Conservation (phyloP, 92 coral and sea anemone species). For the Pocillopora meandrina region DNA sequence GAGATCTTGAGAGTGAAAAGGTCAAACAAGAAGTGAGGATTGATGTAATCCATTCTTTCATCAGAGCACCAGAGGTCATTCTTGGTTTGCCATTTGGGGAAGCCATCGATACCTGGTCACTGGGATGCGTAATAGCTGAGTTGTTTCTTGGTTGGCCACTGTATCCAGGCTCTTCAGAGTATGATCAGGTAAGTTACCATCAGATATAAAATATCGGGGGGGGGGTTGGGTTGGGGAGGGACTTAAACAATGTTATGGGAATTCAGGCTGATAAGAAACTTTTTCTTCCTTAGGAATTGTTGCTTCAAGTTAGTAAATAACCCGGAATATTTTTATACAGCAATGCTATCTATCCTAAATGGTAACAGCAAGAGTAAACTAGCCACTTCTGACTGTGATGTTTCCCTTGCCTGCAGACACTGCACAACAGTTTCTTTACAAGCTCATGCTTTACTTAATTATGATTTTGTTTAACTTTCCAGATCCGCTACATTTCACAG, state of each 20-base stretch:
- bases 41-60: neutral
- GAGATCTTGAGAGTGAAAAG: too few species aligned
- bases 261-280: too few species aligned
- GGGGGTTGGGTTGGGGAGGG: neutral
- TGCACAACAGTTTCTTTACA: neutral
- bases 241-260: neutral
- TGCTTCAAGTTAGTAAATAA: too few species aligned
- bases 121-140: slow-evolving; percentile 98
- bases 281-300: too few species aligned
- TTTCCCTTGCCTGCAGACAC: too few species aligned
- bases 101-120: slow-evolving; percentile 96
- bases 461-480: slow-evolving; percentile 9
- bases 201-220: neutral
- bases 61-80: slow-evolving; percentile 98
- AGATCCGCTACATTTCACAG: slow-evolving; percentile 94
- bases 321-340: too few species aligned
- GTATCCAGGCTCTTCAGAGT: slow-evolving; percentile 98
- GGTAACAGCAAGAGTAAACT: too few species aligned
- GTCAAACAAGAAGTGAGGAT: neutral
- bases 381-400: too few species aligned
- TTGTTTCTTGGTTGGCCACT: slow-evolving; percentile 97
- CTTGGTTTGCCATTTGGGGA: slow-evolving; percentile 91
- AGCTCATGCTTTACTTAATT: neutral
- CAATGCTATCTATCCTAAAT: too few species aligned
- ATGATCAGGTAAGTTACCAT: slow-evolving; percentile 80